phyloP scores from a whole-genome alignment of 2,113 vertebrate species.

The Thinocorus orbignyianus region DNA sequence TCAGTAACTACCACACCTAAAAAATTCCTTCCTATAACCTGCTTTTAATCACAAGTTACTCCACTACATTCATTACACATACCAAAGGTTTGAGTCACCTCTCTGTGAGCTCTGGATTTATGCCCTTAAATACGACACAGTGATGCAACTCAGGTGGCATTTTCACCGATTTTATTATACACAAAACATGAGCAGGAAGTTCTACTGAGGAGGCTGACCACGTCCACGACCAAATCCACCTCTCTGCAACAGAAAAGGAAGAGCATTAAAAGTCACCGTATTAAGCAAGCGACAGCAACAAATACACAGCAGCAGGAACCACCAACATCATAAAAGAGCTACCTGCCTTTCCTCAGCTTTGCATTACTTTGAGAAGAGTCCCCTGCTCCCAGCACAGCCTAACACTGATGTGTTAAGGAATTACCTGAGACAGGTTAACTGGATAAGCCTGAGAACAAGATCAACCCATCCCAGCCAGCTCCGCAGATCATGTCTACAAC shows the following conservation, averaged over 20 bases:
- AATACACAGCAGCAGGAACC: neutral
- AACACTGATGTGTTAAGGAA: neutral
- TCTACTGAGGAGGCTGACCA: slow-evolving; percentile 94
- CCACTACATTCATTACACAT: neutral
- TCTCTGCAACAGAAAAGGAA: slow-evolving; percentile 84
- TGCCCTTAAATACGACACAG: neutral
- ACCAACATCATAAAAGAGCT: neutral
- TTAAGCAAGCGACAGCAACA: neutral
- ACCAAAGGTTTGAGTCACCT: neutral
- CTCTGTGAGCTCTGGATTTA: neutral
- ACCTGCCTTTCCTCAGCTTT: neutral
- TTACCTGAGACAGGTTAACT: neutral
- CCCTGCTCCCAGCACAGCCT: neutral
- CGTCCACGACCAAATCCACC: slow-evolving; percentile 97
- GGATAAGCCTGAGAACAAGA: neutral
- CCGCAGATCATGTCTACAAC: neutral
- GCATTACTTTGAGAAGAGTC: neutral
- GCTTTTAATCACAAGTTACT: neutral
- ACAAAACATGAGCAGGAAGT: slow-evolving; percentile 71
- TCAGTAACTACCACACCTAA: neutral
- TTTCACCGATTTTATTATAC: slow-evolving; percentile 89
- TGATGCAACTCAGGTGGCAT: neutral
- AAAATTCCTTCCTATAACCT: neutral
- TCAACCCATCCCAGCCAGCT: neutral
- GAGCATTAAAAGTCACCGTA: neutral